A percentile compares a stretch with the other conserved stretches of the same genome.
Conservation (phyloP, 2,797 vertebrate species). For the Pelochelys cantorii region DNA sequence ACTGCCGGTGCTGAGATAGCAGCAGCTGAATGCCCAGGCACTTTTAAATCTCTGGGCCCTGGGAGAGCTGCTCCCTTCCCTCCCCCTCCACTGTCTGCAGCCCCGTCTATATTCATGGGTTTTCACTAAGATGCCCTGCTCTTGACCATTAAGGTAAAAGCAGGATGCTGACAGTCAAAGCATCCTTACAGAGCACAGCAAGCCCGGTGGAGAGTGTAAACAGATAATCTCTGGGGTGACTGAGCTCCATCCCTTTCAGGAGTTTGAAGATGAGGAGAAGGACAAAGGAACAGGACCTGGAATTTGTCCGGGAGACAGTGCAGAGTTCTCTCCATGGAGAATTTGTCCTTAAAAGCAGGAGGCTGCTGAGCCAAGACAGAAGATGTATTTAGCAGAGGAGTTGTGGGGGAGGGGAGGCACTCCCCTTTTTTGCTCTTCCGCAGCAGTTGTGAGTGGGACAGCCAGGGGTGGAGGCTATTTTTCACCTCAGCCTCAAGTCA, state of each 20-base stretch:
- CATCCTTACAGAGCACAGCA: neutral
- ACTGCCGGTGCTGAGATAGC: no score
- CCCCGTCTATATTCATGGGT: neutral
- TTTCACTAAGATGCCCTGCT: neutral
- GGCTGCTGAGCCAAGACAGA: neutral
- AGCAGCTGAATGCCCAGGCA: no score
- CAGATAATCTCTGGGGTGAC: neutral
- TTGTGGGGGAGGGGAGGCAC: neutral
- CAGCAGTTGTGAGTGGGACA: neutral
- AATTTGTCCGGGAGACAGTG: neutral
- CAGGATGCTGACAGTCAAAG: neutral
- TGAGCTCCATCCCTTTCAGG: neutral
- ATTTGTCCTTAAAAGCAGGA: neutral
- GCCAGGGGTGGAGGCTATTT: neutral
- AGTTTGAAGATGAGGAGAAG: neutral
- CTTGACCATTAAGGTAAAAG: neutral
- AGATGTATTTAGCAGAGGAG: neutral
- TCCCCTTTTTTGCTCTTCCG: neutral
- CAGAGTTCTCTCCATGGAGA: neutral
- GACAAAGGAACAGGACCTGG: fast-evolving
- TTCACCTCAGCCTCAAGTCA: conserved; percentile 11
- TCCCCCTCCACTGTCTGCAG: no score
- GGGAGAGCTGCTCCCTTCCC: no score
- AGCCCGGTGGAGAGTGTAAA: neutral
- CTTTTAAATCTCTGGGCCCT: no score